phyloP scores from a whole-genome alignment of 30 jellyfish, hydroid and myxozoan genomes.

The Hydra vulgaris region DNA sequence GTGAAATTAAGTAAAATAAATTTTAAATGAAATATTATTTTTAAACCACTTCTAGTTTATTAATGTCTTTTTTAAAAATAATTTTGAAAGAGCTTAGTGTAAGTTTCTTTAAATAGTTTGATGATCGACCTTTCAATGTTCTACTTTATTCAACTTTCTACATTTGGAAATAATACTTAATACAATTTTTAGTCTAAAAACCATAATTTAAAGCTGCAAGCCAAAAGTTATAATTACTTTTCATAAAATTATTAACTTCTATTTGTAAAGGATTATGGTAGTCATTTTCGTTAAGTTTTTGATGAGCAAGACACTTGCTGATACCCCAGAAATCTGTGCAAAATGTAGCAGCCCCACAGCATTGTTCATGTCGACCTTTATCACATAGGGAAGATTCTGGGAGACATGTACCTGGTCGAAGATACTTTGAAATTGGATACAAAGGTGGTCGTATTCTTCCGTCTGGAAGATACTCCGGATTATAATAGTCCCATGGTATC shows the following conservation, averaged over 20 bases:
- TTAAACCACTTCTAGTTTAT: no score
- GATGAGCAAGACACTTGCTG: constrained; percentile 73
- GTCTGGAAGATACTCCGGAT: constrained; percentile 16
- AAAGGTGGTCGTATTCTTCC: constrained; percentile 22
- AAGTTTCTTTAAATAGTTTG: no score
- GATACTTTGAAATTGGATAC: constrained; percentile 23
- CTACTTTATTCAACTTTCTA: no score
- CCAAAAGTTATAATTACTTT: constrained; percentile 26
- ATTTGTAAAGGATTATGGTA: constrained; percentile 38
- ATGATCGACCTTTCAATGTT: no score
- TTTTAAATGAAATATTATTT: no score
- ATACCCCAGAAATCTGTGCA: constrained; percentile 93
- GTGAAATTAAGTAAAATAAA: no score
- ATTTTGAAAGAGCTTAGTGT: no score
- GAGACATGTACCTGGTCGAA: constrained; percentile 58
- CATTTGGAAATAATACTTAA: no score
- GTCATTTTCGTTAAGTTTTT: constrained; percentile 36
- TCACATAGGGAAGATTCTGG: constrained; percentile 81
- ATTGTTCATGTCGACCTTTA: constrained; percentile 72
- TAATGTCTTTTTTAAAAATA: no score
- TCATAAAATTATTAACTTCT: constrained; percentile 51
- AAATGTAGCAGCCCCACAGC: constrained; percentile 89
- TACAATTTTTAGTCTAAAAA: not conserved
- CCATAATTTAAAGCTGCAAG: not conserved
- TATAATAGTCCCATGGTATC: constrained; percentile 17